Evolutionary conservation across 2,888 invertebrate genomes (phyloP), one percentile per base, ranked within the genome.

Genomic region (Nomada hirtipes): DNA sequence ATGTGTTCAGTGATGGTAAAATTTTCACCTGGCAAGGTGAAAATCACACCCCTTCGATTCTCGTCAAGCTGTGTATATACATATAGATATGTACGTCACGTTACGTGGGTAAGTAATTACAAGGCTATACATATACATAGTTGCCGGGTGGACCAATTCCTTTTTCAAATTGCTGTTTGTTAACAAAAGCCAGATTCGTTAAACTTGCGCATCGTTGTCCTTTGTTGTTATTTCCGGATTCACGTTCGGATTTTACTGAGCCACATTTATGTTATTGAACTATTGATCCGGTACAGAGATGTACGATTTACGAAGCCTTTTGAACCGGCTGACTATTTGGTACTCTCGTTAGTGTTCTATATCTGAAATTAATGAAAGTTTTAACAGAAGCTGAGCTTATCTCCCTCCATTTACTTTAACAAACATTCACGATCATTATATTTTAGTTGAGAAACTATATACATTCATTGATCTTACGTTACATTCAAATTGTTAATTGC

Each of bases 41-140:
- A 36, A 36, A 36, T 36, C 7, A 36, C 36, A 7, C 36, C 36
- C 36, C 53, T 13, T 11, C 18, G 20, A 4, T 10, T 36, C 20
- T 29, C 36, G 10, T 15, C 20, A 20, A 36, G 4, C 13, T 20
- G 18, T 18, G 2, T 23, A 36, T 9, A 36, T 36, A 36, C 36
- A 36, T 36, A 36, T 36, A 36, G 36, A 36, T 36, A 36, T 36
- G 3, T 42, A 18, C 13, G 29, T 26, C 65, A 7, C 36, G 20
- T 20, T 20, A 20, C 10, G 4, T 18, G 18, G 23, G 68, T 75
- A 50, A 68, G 60, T 75, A 29, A 68, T 60, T 60, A 68, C 36
- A 36, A 36, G 68, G 23, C 7, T 52, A 44, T 7, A 11, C 55
- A 4, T 11, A 9, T 23, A 23, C 23, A 23, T 18, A 57, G 20